These are phyloP conservation scores for Danio jaintianensis DNA, from an alignment of 2,797 vertebrate species.

Conservation along the genomic window DNA sequence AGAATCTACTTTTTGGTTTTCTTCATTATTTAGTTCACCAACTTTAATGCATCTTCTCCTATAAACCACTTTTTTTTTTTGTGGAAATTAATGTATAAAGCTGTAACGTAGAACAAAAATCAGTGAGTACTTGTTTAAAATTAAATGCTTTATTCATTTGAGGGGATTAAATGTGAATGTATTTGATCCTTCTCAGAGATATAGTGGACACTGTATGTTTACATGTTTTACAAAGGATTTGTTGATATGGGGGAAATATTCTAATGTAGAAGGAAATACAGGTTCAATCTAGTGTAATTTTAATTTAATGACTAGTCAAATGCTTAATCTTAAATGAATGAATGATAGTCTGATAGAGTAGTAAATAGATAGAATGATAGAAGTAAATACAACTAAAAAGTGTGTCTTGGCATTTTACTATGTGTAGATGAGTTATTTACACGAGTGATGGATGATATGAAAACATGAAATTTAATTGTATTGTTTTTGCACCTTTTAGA, in stretches of 20 bases:
- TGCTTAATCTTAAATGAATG: neutral
- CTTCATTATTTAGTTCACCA: neutral
- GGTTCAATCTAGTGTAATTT: neutral
- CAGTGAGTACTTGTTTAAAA: neutral
- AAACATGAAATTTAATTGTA: neutral
- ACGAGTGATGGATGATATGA: neutral
- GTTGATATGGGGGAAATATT: neutral
- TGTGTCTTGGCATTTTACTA: neutral
- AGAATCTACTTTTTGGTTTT: neutral
- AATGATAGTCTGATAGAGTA: too few species aligned
- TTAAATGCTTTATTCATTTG: neutral
- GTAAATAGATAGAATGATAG: too few species aligned
- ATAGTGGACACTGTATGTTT: conserved; percentile 20
- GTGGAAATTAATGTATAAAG: neutral
- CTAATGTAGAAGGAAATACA: neutral
- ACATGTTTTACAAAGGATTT: neutral
- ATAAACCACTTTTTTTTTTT: neutral
- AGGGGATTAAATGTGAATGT: neutral
- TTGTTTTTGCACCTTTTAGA: neutral
- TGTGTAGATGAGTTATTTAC: neutral
- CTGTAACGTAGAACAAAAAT: too few species aligned
- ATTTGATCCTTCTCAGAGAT: conserved; percentile 12
- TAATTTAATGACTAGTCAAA: neutral
- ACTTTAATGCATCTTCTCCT: neutral
- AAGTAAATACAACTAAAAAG: neutral